These are phyloP conservation scores for Alaudala cheleensis DNA, from an alignment of 2,113 vertebrate species.

Conservation along the genomic window DNA sequence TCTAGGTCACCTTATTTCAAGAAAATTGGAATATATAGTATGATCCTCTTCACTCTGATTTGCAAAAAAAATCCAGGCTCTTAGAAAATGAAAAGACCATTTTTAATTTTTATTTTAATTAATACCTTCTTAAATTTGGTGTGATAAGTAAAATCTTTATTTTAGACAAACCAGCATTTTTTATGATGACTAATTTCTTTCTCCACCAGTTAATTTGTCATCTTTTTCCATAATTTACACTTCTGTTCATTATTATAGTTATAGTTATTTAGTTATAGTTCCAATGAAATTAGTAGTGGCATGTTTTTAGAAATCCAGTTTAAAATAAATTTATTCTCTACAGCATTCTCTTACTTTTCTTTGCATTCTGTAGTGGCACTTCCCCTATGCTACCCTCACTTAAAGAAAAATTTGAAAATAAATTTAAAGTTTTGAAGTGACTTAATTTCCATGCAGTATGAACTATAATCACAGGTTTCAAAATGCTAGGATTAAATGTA, in stretches of 20 bases:
- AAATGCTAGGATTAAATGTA: neutral
- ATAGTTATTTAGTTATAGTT: neutral
- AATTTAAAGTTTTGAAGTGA: neutral
- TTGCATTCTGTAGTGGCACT: neutral
- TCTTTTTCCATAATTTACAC: neutral
- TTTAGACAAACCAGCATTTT: neutral
- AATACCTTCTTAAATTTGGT: neutral
- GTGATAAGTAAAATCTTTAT: neutral
- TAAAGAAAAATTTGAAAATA: neutral
- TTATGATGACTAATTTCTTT: neutral
- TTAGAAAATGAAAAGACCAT: neutral
- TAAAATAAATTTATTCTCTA: neutral
- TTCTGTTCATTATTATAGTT: neutral
- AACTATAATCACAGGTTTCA: neutral
- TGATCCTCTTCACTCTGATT: neutral
- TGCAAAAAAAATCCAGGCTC: neutral
- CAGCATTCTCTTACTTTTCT: neutral
- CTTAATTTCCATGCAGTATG: neutral
- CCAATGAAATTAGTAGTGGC: neutral
- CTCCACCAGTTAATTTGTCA: neutral
- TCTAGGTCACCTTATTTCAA: neutral
- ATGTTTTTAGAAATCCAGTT: neutral
- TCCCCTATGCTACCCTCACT: neutral
- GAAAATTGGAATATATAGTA: neutral
- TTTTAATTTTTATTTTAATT: neutral